phyloP scores from a whole-genome alignment of 2,797 vertebrate genomes.

The Brotula barbata region DNA sequence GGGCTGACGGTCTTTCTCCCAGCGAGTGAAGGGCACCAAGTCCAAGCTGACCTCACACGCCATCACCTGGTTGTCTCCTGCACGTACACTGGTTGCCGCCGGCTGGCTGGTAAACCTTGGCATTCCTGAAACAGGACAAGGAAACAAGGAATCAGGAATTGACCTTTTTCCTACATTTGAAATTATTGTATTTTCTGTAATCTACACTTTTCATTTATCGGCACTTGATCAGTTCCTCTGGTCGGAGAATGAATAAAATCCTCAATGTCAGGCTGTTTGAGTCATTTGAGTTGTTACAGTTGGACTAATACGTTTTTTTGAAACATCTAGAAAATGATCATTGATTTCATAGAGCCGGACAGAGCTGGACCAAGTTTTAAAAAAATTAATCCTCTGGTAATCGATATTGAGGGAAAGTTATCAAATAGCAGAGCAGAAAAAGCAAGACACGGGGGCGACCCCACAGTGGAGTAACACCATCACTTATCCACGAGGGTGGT shows the following conservation, averaged over 20 bases:
- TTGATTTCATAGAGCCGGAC: neutral
- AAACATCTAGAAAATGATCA: constrained; percentile 1
- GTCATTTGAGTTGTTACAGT: too few species aligned
- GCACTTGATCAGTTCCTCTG: neutral
- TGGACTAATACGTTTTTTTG: neutral
- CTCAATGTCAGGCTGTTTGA: too few species aligned
- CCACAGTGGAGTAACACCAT: constrained; percentile 20
- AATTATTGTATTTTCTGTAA: neutral
- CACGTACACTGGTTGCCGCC: constrained; percentile 69
- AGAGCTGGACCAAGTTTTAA: too few species aligned
- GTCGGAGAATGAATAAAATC: neutral
- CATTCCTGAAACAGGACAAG: constrained; percentile 77
- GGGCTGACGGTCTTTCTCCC: constrained; percentile 86
- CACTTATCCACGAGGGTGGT: constrained; percentile 43
- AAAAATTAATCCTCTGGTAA: too few species aligned
- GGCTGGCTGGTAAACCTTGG: constrained; percentile 89
- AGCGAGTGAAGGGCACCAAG: constrained; percentile 84
- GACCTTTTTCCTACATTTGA: neutral
- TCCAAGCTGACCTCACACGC: constrained; percentile 88
- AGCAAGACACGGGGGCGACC: too few species aligned
- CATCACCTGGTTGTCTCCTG: constrained; percentile 83
- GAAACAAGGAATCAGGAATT: neutral
- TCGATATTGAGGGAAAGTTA: too few species aligned
- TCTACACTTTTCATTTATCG: neutral
- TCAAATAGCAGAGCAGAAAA: too few species aligned